A percentile compares a stretch with the other conserved stretches of the same genome.
phyloP scores from a whole-genome alignment of 2,888 invertebrate genomes.

The Noctua pronuba region DNA sequence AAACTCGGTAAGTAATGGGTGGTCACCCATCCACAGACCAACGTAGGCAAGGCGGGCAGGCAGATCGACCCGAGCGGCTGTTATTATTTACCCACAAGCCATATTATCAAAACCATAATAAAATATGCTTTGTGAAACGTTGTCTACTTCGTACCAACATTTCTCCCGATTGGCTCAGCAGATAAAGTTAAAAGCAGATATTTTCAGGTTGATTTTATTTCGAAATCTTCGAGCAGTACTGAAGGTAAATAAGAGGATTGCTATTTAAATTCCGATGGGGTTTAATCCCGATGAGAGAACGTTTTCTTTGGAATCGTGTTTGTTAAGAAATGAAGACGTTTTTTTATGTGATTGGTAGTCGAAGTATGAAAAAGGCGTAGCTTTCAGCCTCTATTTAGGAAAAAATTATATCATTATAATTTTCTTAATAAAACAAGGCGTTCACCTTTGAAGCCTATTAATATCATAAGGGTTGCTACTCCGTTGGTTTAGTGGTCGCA shows the following conservation, averaged over 20 bases:
- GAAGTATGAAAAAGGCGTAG: background rate
- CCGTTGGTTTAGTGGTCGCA: background rate
- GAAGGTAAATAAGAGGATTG: constrained; percentile 12
- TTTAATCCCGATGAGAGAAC: constrained; percentile 4
- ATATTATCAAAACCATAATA: too few relatives aligned
- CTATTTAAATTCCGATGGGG: constrained; percentile 27
- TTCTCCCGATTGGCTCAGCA: background rate
- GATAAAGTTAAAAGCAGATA: background rate
- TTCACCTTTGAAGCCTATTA: background rate
- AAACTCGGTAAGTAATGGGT: too few relatives aligned
- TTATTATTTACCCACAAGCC: too few relatives aligned
- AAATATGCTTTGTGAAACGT: background rate
- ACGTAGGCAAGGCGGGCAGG: too few relatives aligned
- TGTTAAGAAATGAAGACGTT: background rate
- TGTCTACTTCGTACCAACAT: background rate
- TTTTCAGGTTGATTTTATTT: constrained; percentile 3
- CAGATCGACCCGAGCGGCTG: too few relatives aligned
- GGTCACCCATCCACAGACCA: too few relatives aligned
- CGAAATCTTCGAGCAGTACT: background rate
- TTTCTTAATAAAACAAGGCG: background rate
- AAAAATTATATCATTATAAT: background rate
- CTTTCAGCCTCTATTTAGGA: background rate
- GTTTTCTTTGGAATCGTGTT: constrained; percentile 5
- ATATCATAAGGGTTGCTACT: background rate
- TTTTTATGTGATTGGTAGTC: background rate